Conservation (phyloP, 2,888 invertebrate genomes). For the Oxyscelio sp. region DNA sequence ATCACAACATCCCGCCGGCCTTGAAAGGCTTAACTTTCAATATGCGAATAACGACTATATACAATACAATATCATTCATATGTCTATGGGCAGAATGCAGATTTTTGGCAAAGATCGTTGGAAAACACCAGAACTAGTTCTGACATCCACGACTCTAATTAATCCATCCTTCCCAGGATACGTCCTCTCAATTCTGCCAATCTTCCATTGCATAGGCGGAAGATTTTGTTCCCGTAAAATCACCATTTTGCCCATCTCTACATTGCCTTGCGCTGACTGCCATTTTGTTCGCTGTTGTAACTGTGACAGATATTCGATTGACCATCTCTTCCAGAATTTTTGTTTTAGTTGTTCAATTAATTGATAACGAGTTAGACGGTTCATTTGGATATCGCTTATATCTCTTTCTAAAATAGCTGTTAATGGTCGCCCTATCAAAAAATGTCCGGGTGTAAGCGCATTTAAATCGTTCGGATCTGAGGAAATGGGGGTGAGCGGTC, state of each 20-base stretch:
- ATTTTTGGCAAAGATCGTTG: not conserved
- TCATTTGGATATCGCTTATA: not conserved
- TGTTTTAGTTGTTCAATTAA: conserved; percentile 8
- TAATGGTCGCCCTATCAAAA: not conserved
- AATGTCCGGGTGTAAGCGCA: not conserved
- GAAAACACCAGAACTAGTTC: not conserved
- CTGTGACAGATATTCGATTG: conserved; percentile 4
- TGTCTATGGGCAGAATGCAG: not conserved
- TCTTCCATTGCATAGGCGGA: not conserved
- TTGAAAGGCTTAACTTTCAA: no score
- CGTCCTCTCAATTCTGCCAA: not conserved
- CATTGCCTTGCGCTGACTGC: not conserved
- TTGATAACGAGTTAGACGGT: not conserved
- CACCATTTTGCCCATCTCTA: not conserved
- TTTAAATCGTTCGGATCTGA: conserved; percentile 70
- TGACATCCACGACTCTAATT: not conserved
- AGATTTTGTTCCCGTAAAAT: not conserved
- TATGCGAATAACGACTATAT: no score
- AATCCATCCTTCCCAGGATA: not conserved
- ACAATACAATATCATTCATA: no score
- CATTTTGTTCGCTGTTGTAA: conserved; percentile 29
- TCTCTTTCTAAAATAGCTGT: not conserved
- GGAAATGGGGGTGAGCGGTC: conserved; percentile 60
- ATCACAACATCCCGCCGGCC: no score
- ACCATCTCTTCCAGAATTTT: conserved; percentile 25